Evolutionary conservation across 2,797 vertebrate species (phyloP), one percentile per base, ranked within the genome.

Genomic region (Gallinago nigripennis): DNA sequence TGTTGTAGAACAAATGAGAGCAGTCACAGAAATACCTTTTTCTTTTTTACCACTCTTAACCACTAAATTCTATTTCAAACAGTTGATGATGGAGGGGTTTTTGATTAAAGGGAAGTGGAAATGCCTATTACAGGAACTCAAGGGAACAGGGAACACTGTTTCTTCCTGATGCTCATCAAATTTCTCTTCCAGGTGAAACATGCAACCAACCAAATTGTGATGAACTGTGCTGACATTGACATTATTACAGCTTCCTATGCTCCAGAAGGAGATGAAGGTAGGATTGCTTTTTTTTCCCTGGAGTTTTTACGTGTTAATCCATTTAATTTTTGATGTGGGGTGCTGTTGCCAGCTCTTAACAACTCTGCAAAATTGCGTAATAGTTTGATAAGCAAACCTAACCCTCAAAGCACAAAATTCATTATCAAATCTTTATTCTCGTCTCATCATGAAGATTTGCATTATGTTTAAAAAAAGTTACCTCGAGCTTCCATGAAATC

Each of bases 181-280:
- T 96, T 92, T 98, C 56, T 94, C 61, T 98, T 98, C 5, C 98
- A 99, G 99, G 99, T 99, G 94, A 99, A 98, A 96, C 99, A 99
- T 97, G 98, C 98, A 54, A 99, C 99, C 88, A 99, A 99, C 98
- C 99, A 99, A 96, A 99, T 99, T 95, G 99, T 99, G 98, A 99
- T 99, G 99, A 99, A 99, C 98, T 99, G 99, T 85, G 99, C 99
- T 45, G 99, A 99, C 98, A 99, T 99, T 76, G 99, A 99, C 98
- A 99, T 99, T 97, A 99, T 99, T 97, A 99, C 99, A 54, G 99
- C 99, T 86, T 99, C 99, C 60, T 99, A 99, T 91, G 98, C 95
- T 54, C 99, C 99, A 48, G 98, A 99, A 57, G 99, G 99, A 97
- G 99, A 99, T 24, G 99, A 99, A 98, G 99, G 99, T 99, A 97